phyloP scores from a whole-genome alignment of 2,888 invertebrate species.

The Melanostoma mellinum region DNA sequence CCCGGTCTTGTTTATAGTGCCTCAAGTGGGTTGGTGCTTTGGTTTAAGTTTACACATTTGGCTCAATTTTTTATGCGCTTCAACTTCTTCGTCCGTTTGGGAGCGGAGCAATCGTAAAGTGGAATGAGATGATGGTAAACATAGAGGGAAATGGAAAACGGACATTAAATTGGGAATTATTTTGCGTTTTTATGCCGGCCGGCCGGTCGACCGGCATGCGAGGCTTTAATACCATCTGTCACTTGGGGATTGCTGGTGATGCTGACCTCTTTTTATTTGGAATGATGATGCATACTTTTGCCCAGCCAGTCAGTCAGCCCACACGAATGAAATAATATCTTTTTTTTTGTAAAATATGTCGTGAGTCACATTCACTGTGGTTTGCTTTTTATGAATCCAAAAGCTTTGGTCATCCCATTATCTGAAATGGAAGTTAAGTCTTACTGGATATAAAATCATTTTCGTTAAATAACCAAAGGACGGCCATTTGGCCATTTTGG shows the following conservation, averaged over 20 bases:
- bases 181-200: slow-evolving; percentile 16
- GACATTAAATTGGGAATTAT: slow-evolving; percentile 61
- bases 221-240: slow-evolving; percentile 51
- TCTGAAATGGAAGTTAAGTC: not conserved
- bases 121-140: slow-evolving; percentile 43
- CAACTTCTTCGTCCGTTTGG: not conserved
- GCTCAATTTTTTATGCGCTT: slow-evolving; percentile 23
- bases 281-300: slow-evolving; percentile 52
- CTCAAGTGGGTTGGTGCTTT: slow-evolving; percentile 53
- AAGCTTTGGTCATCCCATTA: slow-evolving; percentile 1
- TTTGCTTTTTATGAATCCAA: slow-evolving; percentile 8
- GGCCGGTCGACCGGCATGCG: slow-evolving; percentile 15
- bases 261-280: slow-evolving; percentile 40
- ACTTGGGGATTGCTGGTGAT: slow-evolving; percentile 34
- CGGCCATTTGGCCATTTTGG: too few species aligned
- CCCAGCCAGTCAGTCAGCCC: not conserved
- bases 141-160: slow-evolving; percentile 54
- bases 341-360: not conserved
- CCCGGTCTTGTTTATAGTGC: slow-evolving; percentile 43
- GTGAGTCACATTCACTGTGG: slow-evolving; percentile 21
- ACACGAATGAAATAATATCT: not conserved
- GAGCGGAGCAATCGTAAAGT: slow-evolving; percentile 42
- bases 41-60: slow-evolving; percentile 48
- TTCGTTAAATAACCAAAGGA: not conserved
- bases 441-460: not conserved